phyloP scores from a whole-genome alignment of 2,113 vertebrate genomes.

The Eidolon helvum region DNA sequence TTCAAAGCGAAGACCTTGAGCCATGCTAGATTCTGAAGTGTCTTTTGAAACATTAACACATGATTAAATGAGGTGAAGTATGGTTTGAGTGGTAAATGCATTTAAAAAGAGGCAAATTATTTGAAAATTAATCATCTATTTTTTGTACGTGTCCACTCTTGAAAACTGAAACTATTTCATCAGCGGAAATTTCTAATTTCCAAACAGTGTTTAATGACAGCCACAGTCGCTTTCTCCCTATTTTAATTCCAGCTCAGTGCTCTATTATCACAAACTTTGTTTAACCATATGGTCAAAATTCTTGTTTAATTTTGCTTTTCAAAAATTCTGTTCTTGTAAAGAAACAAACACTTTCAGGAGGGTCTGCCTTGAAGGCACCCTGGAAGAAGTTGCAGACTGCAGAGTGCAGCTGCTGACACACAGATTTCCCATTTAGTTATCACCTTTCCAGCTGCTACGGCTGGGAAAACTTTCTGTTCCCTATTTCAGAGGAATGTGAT shows the following conservation, averaged over 20 bases:
- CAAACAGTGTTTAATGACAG: rapidly evolving
- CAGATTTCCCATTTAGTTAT: neutral
- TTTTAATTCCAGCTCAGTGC: neutral
- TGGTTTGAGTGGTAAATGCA: neutral
- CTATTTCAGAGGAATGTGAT: neutral
- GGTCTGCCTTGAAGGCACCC: neutral
- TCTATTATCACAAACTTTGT: neutral
- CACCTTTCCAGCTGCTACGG: neutral
- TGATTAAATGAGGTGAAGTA: neutral
- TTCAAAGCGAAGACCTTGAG: neutral
- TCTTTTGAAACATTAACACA: neutral
- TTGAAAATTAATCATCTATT: neutral
- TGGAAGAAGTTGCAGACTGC: neutral
- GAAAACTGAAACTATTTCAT: neutral
- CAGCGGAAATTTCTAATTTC: neutral
- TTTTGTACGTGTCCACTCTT: neutral
- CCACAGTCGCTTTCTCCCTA: rapidly evolving
- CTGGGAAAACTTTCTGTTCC: neutral
- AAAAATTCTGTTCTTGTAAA: neutral
- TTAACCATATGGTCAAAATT: neutral
- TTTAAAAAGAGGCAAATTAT: neutral
- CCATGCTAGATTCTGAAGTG: neutral
- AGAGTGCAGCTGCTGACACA: neutral
- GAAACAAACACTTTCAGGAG: neutral
- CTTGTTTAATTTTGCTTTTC: neutral